Percentiles rank a stretch among this genome's conserved stretches.
Evolutionary conservation across 1,140 invertebrate genomes (phyloP).

Genomic region (Ptiloglossa arizonensis): DNA sequence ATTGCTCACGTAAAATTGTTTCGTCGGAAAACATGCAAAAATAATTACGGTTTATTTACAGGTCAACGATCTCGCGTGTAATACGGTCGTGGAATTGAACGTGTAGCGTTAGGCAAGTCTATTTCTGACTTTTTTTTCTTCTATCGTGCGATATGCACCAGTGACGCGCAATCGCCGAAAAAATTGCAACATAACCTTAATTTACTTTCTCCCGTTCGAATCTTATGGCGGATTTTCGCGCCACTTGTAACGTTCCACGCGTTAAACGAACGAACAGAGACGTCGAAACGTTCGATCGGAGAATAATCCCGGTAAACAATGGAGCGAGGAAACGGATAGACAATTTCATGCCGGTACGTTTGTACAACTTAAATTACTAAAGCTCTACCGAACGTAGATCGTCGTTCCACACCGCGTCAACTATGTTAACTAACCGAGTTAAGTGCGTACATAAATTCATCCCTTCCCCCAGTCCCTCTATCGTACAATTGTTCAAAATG

Average conservation of each 20-base stretch:
- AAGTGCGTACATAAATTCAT: conserved; percentile 29
- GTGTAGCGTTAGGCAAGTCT: conserved; percentile 35
- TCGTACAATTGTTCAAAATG: conserved; percentile 45
- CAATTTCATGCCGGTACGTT: not conserved
- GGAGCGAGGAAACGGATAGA: not conserved
- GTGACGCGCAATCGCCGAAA: not conserved
- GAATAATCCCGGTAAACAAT: not conserved
- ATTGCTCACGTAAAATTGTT: conserved; percentile 10
- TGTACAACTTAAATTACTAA: conserved; percentile 42
- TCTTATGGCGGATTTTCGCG: not conserved
- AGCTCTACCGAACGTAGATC: not conserved
- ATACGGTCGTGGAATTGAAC: conserved; percentile 18
- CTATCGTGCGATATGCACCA: not conserved
- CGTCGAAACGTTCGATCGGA: not conserved
- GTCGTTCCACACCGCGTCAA: not conserved
- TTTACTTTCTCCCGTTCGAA: not conserved
- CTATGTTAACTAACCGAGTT: not conserved
- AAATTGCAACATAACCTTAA: too few species aligned
- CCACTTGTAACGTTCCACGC: not conserved
- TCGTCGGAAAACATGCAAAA: conserved; percentile 19
- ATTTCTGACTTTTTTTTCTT: conserved; percentile 36
- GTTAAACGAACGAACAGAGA: not conserved
- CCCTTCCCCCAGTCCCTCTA: not conserved
- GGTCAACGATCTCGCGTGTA: conserved; percentile 8
- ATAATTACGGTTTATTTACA: conserved; percentile 44